phyloP scores from a whole-genome alignment of 2,888 invertebrate species.

The Thalpophila matura region DNA sequence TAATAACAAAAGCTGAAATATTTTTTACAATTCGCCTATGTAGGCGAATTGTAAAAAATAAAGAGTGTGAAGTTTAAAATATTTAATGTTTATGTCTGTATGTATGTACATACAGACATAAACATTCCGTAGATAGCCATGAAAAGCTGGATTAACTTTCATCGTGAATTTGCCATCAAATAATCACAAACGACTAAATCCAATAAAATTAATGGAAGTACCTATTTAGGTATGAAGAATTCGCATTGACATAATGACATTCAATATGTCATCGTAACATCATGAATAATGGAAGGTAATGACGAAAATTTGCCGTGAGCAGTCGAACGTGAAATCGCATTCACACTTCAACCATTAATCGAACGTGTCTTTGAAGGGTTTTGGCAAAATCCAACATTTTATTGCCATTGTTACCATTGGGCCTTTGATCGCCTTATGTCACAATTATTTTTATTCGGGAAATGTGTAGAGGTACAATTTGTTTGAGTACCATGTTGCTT shows the following conservation, averaged over 20 bases:
- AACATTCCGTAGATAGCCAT: neutral
- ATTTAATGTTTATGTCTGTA: too few relatives aligned
- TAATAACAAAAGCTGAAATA: too few relatives aligned
- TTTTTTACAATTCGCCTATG: too few relatives aligned
- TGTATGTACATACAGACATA: neutral
- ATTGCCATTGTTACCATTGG: constrained; percentile 37
- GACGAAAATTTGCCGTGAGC: constrained; percentile 56
- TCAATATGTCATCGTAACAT: constrained; percentile 78
- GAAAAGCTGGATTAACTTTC: too few relatives aligned
- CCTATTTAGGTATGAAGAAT: constrained; percentile 66
- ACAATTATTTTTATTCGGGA: constrained; percentile 8
- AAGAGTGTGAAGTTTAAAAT: too few relatives aligned
- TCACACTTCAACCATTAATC: constrained; percentile 59
- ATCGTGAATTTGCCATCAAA: constrained; percentile 13
- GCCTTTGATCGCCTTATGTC: constrained; percentile 27
- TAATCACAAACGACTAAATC: constrained; percentile 22
- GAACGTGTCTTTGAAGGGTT: constrained; percentile 48
- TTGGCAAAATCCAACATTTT: constrained; percentile 36
- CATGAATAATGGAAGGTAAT: constrained; percentile 78
- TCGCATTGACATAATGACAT: constrained; percentile 77
- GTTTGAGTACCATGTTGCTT: neutral
- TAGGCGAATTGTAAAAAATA: too few relatives aligned
- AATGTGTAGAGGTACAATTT: neutral
- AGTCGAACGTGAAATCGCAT: constrained; percentile 66
- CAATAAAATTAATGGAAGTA: constrained; percentile 67